Conservation (phyloP, 2,888 invertebrate species). For the Acleris literana region DNA sequence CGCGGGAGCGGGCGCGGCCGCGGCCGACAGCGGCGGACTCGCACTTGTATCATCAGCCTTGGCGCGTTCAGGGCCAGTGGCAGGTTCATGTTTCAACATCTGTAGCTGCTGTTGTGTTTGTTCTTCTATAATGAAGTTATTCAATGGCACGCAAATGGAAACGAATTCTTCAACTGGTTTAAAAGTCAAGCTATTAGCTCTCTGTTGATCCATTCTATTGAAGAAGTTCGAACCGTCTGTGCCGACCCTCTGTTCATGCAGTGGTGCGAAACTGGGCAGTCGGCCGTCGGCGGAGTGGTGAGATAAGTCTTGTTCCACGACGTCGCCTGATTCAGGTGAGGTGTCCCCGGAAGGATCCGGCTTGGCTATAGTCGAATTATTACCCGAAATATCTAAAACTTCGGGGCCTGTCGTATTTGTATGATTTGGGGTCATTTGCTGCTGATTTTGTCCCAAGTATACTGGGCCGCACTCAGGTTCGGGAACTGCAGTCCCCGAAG, state of each 20-base stretch:
- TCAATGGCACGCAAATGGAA: slow-evolving; percentile 64
- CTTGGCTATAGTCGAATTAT: slow-evolving; percentile 86
- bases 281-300: slow-evolving; percentile 72
- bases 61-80: slow-evolving; percentile 76
- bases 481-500: slow-evolving; percentile 83
- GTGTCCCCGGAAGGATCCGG: slow-evolving; percentile 93
- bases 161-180: slow-evolving; percentile 66
- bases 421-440: slow-evolving; percentile 87
- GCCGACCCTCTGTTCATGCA: slow-evolving; percentile 83
- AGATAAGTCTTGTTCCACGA: slow-evolving; percentile 77
- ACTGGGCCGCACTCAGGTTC: slow-evolving; percentile 84
- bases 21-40: slow-evolving; percentile 63
- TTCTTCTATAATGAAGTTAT: slow-evolving; percentile 68
- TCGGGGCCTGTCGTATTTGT: slow-evolving; percentile 94
- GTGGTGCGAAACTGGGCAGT: slow-evolving; percentile 87
- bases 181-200: slow-evolving; percentile 68
- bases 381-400: slow-evolving; percentile 90
- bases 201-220: slow-evolving; percentile 67
- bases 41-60: slow-evolving; percentile 69
- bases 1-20: slow-evolving; percentile 64
- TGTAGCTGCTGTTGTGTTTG: slow-evolving; percentile 75
- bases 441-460: slow-evolving; percentile 84
- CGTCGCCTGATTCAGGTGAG: slow-evolving; percentile 73
- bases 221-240: slow-evolving; percentile 84
- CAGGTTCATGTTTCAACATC: slow-evolving; percentile 76